Percentiles rank a stretch among this genome's conserved stretches.
Evolutionary conservation across 2,888 invertebrate genomes (phyloP).

Genomic region (Axea sp.): DNA sequence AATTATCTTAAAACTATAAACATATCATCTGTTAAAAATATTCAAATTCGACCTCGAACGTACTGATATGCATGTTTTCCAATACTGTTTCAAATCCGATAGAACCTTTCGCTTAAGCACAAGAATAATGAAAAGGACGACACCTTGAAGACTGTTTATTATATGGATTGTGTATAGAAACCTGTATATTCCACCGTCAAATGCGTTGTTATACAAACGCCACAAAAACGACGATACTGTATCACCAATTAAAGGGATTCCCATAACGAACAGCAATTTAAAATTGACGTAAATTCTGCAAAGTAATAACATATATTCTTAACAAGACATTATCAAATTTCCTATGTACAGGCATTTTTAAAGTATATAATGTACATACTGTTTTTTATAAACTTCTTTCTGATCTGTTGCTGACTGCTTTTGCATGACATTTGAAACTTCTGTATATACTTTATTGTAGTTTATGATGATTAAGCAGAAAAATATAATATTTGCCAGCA

Average conservation of each 20-base stretch:
- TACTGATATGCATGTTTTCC: too few relatives aligned
- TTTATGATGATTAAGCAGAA: slow-evolving; percentile 1
- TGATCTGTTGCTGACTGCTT: background rate
- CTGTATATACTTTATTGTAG: slow-evolving; percentile 6
- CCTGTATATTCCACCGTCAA: background rate
- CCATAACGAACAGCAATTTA: slow-evolving; percentile 23
- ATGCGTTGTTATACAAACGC: background rate
- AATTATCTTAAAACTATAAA: too few relatives aligned
- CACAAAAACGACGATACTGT: slow-evolving; percentile 11
- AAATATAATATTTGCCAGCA: slow-evolving; percentile 9
- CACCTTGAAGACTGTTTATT: slow-evolving; percentile 12
- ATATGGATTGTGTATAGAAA: slow-evolving; percentile 1
- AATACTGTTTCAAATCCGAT: background rate
- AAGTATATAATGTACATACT: background rate
- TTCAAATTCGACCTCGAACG: too few relatives aligned
- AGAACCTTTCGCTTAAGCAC: background rate
- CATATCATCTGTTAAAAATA: too few relatives aligned
- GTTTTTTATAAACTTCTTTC: slow-evolving; percentile 2
- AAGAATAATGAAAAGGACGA: slow-evolving; percentile 2
- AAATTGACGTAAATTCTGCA: slow-evolving; percentile 16
- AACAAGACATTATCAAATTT: background rate
- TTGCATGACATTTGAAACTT: slow-evolving; percentile 3
- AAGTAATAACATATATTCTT: too few relatives aligned
- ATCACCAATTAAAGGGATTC: slow-evolving; percentile 18
- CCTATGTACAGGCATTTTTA: too few relatives aligned